A percentile compares a stretch with the other conserved stretches of the same genome.
Evolutionary conservation across 2,113 vertebrate genomes (phyloP).

Genomic region (Orycteropus afer): DNA sequence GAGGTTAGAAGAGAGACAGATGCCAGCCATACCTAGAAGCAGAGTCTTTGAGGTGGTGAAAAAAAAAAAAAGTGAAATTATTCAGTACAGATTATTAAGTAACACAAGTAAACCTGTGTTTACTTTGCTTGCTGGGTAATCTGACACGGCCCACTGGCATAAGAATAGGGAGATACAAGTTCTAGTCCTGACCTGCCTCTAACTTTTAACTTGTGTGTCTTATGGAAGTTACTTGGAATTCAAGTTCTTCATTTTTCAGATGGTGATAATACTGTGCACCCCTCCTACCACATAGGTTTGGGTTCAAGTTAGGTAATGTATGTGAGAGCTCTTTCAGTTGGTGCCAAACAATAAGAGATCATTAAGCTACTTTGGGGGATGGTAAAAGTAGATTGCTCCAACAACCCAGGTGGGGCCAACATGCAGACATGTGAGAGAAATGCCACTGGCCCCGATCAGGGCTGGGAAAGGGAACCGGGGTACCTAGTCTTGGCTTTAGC

Average conservation of each 20-base stretch:
- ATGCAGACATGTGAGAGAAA: not conserved
- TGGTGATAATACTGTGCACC: not conserved
- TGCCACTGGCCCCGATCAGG: not conserved
- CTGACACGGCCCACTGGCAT: fast-evolving
- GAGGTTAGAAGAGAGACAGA: no score
- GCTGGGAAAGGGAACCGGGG: not conserved
- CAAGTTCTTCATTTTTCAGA: not conserved
- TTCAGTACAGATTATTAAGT: no score
- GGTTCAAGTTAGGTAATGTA: not conserved
- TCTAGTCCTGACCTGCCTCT: not conserved
- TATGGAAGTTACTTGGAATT: not conserved
- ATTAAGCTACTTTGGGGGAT: not conserved
- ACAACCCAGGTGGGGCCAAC: not conserved
- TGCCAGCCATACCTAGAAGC: no score
- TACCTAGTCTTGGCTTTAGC: not conserved
- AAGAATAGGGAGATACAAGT: not conserved
- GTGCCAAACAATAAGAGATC: not conserved
- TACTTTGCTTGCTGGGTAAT: no score
- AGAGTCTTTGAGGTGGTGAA: no score
- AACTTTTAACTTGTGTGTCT: not conserved
- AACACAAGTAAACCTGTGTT: no score
- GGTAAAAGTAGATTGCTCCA: not conserved
- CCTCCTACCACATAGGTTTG: fast-evolving
- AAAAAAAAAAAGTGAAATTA: no score
- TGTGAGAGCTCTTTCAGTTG: not conserved